Conservation (phyloP, 2,113 vertebrate genomes). For the Lasiurus borealis region DNA sequence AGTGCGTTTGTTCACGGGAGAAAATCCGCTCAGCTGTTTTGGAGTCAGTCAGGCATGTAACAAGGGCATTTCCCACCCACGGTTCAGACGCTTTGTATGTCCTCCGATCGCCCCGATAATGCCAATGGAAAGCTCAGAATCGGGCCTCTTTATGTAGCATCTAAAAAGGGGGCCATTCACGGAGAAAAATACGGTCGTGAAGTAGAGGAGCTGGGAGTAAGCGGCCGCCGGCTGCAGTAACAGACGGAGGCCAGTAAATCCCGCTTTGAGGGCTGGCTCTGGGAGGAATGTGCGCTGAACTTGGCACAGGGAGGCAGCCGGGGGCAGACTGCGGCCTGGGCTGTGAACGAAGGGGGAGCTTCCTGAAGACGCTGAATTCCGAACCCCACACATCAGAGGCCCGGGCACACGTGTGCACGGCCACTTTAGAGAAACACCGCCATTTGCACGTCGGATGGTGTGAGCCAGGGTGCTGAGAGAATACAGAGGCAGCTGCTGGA, state of each 20-base stretch:
- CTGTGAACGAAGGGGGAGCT: background rate
- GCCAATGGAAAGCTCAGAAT: slow-evolving; percentile 78
- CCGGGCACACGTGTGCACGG: background rate
- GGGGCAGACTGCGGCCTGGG: background rate
- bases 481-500: background rate
- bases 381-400: background rate
- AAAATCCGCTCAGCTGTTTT: slow-evolving; percentile 73
- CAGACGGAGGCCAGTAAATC: slow-evolving; percentile 59
- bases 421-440: background rate
- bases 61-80: slow-evolving; percentile 56
- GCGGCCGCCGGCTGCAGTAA: slow-evolving; percentile 47
- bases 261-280: slow-evolving; percentile 51
- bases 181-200: slow-evolving; percentile 65
- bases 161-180: slow-evolving; percentile 68
- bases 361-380: too few relatives aligned
- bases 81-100: slow-evolving; percentile 61
- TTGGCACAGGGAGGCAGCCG: background rate
- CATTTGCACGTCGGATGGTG: background rate
- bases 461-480: background rate
- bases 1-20: slow-evolving; percentile 67
- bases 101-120: slow-evolving; percentile 64
- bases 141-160: slow-evolving; percentile 63
- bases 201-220: slow-evolving; percentile 16
- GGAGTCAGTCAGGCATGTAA: slow-evolving; percentile 58
- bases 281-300: background rate